These are phyloP conservation scores for Orthosia incerta DNA, from an alignment of 2,888 invertebrate species.

Conservation along the genomic window DNA sequence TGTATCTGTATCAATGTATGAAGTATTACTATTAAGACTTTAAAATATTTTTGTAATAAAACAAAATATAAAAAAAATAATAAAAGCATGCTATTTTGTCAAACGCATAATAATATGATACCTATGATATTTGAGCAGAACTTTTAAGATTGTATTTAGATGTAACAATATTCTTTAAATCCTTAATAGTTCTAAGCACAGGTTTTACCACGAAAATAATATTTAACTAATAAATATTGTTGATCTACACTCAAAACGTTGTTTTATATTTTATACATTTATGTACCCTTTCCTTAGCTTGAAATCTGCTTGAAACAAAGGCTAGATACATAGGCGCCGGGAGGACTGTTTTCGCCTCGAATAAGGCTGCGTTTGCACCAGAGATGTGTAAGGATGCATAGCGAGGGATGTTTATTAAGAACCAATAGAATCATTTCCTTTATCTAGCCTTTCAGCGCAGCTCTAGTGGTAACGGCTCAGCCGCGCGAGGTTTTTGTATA, in stretches of 20 bases:
- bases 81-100: slow-evolving; percentile 18
- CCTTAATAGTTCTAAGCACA: slow-evolving; percentile 52
- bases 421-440: no score
- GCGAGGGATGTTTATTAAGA: no score
- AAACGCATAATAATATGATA: slow-evolving; percentile 52
- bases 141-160: slow-evolving; percentile 70
- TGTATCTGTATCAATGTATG: slow-evolving; percentile 45
- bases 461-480: no score
- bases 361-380: no score
- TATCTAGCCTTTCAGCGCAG: no score
- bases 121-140: slow-evolving; percentile 72
- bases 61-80: not conserved
- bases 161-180: slow-evolving; percentile 56
- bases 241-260: slow-evolving; percentile 58
- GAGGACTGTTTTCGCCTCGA: no score
- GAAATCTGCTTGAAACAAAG: not conserved
- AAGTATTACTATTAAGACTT: slow-evolving; percentile 68
- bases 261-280: slow-evolving; percentile 45
- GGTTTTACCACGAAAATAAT: slow-evolving; percentile 58
- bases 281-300: not conserved
- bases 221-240: slow-evolving; percentile 67
- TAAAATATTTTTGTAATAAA: slow-evolving; percentile 56
- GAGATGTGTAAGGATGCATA: no score
- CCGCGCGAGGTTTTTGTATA: no score
- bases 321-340: no score